phyloP scores from a whole-genome alignment of 2,888 invertebrate genomes.

The Atethmia centrago region DNA sequence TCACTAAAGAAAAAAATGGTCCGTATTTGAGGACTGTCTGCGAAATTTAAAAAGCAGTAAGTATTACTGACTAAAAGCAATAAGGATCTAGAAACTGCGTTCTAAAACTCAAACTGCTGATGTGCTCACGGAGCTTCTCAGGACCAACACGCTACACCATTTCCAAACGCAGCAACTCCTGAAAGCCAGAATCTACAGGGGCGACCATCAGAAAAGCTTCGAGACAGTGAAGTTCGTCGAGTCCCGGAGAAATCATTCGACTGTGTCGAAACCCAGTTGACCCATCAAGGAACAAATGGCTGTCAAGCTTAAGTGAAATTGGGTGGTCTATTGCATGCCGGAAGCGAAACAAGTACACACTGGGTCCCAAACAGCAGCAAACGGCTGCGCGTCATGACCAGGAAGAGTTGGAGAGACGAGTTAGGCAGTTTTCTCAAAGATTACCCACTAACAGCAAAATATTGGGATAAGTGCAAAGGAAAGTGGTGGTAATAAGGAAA shows the following conservation, averaged over 20 bases:
- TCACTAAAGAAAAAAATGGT: neutral
- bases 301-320: neutral
- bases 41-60: neutral
- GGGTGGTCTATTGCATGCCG: neutral
- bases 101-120: neutral
- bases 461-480: neutral
- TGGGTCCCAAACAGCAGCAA: neutral
- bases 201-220: neutral
- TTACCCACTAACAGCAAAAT: neutral
- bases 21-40: too few species aligned
- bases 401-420: neutral
- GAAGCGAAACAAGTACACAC: neutral
- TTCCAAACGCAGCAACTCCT: neutral
- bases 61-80: neutral
- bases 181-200: neutral
- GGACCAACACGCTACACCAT: neutral
- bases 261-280: neutral
- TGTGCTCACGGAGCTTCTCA: neutral
- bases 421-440: neutral
- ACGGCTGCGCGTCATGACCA: neutral
- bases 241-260: neutral
- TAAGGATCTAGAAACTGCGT: neutral
- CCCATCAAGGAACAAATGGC: slow-evolving; percentile 1
- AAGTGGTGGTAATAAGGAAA: neutral
- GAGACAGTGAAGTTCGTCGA: neutral